Conservation (phyloP, 2,797 vertebrate species). For the Esox lucius region DNA sequence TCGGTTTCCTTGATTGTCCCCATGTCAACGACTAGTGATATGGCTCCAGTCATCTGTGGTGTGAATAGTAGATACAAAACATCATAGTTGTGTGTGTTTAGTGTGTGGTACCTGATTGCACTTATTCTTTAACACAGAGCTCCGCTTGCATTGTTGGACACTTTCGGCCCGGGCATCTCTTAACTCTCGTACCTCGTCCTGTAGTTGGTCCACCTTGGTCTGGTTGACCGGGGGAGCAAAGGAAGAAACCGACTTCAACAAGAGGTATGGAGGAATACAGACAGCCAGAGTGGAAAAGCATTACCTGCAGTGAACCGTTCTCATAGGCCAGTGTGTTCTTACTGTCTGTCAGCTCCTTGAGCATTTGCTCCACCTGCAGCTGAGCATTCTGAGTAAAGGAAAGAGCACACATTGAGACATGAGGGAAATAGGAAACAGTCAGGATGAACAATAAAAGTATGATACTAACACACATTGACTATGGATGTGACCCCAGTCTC, state of each 20-base stretch:
- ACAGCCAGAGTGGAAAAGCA: not conserved
- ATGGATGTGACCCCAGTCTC: not conserved
- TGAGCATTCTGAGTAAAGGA: constrained; percentile 46
- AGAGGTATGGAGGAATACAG: not conserved
- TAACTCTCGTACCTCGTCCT: constrained; percentile 61
- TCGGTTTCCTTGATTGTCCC: too few relatives aligned
- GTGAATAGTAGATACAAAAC: too few relatives aligned
- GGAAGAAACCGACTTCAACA: not conserved
- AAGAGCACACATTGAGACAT: not conserved
- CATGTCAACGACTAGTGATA: too few relatives aligned
- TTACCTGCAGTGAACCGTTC: constrained; percentile 69
- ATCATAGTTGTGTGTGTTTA: not conserved
- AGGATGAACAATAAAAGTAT: too few relatives aligned
- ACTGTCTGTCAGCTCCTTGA: constrained; percentile 65
- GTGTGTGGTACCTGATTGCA: constrained; percentile 57
- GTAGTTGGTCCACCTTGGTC: constrained; percentile 63
- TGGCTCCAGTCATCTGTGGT: too few relatives aligned
- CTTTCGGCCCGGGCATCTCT: constrained; percentile 48
- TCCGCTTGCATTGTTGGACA: constrained; percentile 50
- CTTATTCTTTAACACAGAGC: constrained; percentile 52
- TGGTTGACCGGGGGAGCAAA: constrained; percentile 18
- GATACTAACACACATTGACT: not conserved
- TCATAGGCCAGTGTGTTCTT: constrained; percentile 72
- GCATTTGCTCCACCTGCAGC: constrained; percentile 61
- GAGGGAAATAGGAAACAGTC: not conserved